A percentile compares a stretch with the other conserved stretches of the same genome.
phyloP scores from a whole-genome alignment of 2,113 vertebrate species.

The Lophius piscatorius region DNA sequence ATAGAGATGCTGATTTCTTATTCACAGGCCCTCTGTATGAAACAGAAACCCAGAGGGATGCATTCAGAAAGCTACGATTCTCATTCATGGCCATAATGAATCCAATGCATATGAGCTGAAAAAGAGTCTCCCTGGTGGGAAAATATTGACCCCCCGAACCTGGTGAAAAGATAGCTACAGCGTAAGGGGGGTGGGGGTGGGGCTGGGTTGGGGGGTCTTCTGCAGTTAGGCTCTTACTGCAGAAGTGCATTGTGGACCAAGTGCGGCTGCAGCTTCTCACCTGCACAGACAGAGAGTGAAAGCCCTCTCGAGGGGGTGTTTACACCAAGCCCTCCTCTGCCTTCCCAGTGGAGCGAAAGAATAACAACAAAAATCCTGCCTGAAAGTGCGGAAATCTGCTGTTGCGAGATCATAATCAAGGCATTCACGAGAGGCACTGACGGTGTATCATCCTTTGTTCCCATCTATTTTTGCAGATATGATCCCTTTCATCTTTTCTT shows the following conservation, averaged over 20 bases:
- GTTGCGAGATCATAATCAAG: conserved; percentile 76
- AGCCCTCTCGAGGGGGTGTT: conserved; percentile 67
- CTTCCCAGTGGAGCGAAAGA: conserved; percentile 70
- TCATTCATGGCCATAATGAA: conserved; percentile 85
- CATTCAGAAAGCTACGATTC: conserved; percentile 60
- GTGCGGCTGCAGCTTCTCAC: conserved; percentile 55
- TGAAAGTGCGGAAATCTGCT: conserved; percentile 61
- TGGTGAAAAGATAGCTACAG: conserved; percentile 70
- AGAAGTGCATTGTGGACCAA: conserved; percentile 51
- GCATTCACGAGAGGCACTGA: conserved; percentile 40
- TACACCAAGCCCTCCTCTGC: conserved; percentile 71
- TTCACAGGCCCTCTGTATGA: conserved; percentile 72
- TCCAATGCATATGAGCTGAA: conserved; percentile 82
- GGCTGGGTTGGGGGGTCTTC: too few species aligned
- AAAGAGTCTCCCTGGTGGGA: conserved; percentile 87
- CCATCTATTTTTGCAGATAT: conserved; percentile 43
- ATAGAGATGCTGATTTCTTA: conserved; percentile 84
- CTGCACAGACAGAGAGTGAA: conserved; percentile 61
- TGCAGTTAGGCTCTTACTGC: conserved; percentile 16
- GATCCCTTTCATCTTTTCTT: conserved; percentile 73
- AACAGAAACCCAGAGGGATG: conserved; percentile 75
- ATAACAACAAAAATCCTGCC: conserved; percentile 70
- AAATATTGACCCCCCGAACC: conserved; percentile 88
- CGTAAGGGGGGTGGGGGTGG: conserved; percentile 13
- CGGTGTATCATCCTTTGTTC: conserved; percentile 39